phyloP scores from a whole-genome alignment of 1,140 invertebrate genomes.

The Bombyx mandarina region DNA sequence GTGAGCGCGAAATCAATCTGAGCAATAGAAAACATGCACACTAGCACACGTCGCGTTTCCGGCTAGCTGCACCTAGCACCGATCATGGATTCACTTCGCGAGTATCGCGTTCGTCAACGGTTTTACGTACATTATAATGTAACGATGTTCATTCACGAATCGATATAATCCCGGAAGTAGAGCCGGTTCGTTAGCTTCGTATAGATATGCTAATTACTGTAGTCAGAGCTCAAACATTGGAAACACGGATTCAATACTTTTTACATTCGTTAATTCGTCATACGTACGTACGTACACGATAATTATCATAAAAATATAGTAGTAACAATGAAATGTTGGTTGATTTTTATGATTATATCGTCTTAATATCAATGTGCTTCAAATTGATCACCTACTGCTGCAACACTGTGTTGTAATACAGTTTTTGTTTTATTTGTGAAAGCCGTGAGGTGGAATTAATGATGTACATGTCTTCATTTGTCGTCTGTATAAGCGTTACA shows the following conservation, averaged over 20 bases:
- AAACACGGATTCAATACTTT: background rate
- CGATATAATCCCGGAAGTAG: conserved; percentile 60
- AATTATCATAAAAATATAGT: no score
- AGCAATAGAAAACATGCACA: conserved; percentile 11
- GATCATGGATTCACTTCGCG: conserved; percentile 21
- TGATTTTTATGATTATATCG: no score
- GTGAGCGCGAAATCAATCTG: conserved; percentile 44
- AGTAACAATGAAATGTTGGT: no score
- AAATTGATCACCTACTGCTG: background rate
- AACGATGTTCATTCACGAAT: conserved; percentile 54
- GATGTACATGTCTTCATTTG: conserved; percentile 32
- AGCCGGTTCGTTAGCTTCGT: conserved; percentile 62
- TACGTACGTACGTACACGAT: no score
- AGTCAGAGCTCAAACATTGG: conserved; percentile 38
- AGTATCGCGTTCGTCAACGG: conserved; percentile 22
- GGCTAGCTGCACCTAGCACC: conserved; percentile 12
- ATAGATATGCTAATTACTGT: conserved; percentile 57
- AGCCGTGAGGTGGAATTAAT: conserved; percentile 30
- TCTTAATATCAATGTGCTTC: no score
- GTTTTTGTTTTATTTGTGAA: conserved; percentile 33
- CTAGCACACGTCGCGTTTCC: conserved; percentile 7
- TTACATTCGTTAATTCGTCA: conserved; percentile 4
- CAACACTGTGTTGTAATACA: conserved; percentile 8
- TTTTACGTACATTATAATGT: conserved; percentile 35
- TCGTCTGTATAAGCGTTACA: conserved; percentile 27